These are phyloP conservation scores for Otocyon megalotis DNA, from an alignment of 2,113 vertebrate genomes.

Conservation along the genomic window DNA sequence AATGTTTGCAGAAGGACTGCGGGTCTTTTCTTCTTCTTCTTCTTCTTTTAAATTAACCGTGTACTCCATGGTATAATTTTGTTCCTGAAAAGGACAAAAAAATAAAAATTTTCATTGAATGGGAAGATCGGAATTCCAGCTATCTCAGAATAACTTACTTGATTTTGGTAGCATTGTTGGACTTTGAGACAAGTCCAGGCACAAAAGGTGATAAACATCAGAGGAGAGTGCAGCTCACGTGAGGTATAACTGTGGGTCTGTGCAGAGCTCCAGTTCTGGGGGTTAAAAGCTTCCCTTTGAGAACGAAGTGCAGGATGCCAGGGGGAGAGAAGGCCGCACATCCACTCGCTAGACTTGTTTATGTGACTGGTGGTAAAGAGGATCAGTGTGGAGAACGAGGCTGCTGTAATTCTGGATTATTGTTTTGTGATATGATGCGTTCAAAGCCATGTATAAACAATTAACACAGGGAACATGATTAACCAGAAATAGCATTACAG, in stretches of 20 bases:
- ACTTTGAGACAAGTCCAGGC: background rate
- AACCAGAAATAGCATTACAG: background rate
- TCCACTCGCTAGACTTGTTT: background rate
- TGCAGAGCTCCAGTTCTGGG: background rate
- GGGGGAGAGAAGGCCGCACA: background rate
- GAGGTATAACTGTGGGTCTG: background rate
- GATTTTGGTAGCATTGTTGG: background rate
- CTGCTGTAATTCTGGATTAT: background rate
- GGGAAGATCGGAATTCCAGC: background rate
- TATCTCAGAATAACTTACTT: background rate
- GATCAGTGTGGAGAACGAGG: background rate
- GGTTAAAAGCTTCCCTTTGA: background rate
- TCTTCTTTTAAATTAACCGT: background rate
- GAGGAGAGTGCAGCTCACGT: background rate
- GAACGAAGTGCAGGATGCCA: background rate
- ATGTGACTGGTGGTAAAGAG: background rate
- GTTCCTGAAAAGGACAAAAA: slow-evolving; percentile 2
- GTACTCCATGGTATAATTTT: background rate
- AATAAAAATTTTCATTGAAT: background rate
- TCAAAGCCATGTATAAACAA: slow-evolving; percentile 12
- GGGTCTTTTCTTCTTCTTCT: background rate
- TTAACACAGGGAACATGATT: slow-evolving; percentile 4
- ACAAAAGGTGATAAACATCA: background rate
- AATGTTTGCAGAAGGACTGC: background rate
- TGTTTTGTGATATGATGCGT: background rate